Evolutionary conservation across 2,888 invertebrate genomes (phyloP), one percentile per base, ranked within the genome.

Genomic region (Venustoraphidia nigricollis): DNA sequence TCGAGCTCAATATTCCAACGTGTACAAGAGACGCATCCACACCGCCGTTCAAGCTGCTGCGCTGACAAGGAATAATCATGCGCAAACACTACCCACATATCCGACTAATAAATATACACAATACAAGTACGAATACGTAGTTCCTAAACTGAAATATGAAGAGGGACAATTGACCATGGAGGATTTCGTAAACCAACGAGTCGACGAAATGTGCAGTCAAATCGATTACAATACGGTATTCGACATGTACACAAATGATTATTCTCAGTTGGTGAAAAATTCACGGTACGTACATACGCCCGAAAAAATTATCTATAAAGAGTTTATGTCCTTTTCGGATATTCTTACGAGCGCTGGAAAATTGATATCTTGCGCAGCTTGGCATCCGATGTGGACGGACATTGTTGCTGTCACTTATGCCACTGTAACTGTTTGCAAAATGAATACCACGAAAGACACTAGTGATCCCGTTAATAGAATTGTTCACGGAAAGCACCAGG

Each of bases 341-440:
- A 76, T 80, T 2, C 59, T 66, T 1, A 69, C 75, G 58, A 80
- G 79, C 51, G 75, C 75, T 59, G 73, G 77, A 51, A 82, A 81
- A 55, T 78, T 73, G 61, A 75, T 87, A 38, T 75, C 78, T 8
- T 69, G 74, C 51, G 69, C 77, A 10, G 70, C 70, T 51, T 87
- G 85, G 78, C 85, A 85, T 66, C 83, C 81, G 0, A 71, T 77
- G 62, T 73, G 79, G 71, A 74, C 80, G 0, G 86, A 84, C 1
- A 70, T 81, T 9, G 71, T 79, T 3, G 82, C 78, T 1, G 72
- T 78, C 36, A 70, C 78, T n/a, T 87, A 86, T 56, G 69, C 77
- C 0, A 75, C 34, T 39, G 9, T 44, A 37, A 6, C 27, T 36
- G 39, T 11, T 35, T 27, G 34, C 38, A 48, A 14, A 39, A 8